Evolutionary conservation across 2,797 vertebrate species (phyloP).

Genomic region (Anolis apletophallus): DNA sequence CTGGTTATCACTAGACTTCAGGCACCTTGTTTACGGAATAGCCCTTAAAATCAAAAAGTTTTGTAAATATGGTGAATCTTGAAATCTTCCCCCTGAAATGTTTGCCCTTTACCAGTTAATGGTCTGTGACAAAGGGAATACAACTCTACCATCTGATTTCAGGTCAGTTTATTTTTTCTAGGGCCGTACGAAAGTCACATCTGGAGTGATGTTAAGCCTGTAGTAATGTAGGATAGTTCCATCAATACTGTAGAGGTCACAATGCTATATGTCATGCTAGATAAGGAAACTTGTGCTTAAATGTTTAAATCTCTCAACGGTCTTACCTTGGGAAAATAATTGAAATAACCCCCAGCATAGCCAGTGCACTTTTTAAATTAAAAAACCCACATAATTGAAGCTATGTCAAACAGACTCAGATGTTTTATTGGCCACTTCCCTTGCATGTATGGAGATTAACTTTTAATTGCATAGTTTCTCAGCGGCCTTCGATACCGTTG

Average conservation of each 20-base stretch:
- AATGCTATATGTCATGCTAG: neutral
- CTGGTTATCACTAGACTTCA: neutral
- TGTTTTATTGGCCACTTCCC: neutral
- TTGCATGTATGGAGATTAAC: neutral
- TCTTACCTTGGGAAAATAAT: no score
- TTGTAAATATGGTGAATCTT: neutral
- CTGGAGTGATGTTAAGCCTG: neutral
- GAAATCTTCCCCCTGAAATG: neutral
- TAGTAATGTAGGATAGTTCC: neutral
- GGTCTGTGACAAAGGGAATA: neutral
- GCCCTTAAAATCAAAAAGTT: neutral
- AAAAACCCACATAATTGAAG: neutral
- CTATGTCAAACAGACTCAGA: neutral
- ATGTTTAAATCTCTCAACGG: neutral
- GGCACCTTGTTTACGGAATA: neutral
- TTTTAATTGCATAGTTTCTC: neutral
- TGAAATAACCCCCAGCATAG: no score
- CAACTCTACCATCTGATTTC: neutral
- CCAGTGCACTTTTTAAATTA: neutral
- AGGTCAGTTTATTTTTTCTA: no score
- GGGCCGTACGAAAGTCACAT: neutral
- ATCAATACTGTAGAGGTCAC: neutral
- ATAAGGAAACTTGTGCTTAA: neutral
- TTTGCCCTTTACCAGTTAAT: neutral
- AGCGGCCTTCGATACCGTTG: no score